phyloP scores from a whole-genome alignment of 2,888 invertebrate genomes.

The Sympetrum striolatum region DNA sequence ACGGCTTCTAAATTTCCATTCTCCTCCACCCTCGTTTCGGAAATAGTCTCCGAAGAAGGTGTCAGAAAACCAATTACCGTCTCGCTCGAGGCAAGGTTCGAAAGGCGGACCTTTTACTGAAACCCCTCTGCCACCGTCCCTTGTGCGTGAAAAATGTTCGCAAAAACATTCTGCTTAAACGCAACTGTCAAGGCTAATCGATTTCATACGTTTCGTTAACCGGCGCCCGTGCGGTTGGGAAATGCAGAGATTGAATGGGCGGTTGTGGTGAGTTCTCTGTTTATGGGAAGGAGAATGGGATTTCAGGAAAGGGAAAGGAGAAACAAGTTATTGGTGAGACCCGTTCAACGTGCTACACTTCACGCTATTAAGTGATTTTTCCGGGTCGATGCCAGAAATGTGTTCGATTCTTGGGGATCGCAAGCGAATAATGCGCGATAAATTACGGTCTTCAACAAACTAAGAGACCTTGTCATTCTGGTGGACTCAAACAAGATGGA shows the following conservation, averaged over 20 bases:
- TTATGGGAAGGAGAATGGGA: not conserved
- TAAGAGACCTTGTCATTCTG: no score
- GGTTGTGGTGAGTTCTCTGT: not conserved
- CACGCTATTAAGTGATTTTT: no score
- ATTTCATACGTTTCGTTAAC: conserved; percentile 15
- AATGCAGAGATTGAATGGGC: not conserved
- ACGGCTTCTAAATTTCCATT: not conserved
- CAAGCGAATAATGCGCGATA: no score
- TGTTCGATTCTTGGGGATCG: no score
- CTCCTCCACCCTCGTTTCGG: not conserved
- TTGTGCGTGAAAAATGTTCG: not conserved
- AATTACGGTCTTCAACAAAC: no score
- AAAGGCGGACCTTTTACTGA: not conserved
- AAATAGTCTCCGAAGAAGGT: not conserved
- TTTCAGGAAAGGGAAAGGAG: no score
- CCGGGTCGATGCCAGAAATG: no score
- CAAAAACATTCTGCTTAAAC: conserved; percentile 12
- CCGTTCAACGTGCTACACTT: no score
- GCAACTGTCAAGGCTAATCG: not conserved
- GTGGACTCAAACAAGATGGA: not conserved
- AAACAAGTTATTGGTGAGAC: no score
- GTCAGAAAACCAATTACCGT: not conserved
- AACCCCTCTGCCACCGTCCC: not conserved
- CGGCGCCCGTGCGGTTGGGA: not conserved
- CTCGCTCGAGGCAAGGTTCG: not conserved